These are phyloP conservation scores for Nannoperca australis DNA, from an alignment of 2,797 vertebrate genomes.

Conservation along the genomic window DNA sequence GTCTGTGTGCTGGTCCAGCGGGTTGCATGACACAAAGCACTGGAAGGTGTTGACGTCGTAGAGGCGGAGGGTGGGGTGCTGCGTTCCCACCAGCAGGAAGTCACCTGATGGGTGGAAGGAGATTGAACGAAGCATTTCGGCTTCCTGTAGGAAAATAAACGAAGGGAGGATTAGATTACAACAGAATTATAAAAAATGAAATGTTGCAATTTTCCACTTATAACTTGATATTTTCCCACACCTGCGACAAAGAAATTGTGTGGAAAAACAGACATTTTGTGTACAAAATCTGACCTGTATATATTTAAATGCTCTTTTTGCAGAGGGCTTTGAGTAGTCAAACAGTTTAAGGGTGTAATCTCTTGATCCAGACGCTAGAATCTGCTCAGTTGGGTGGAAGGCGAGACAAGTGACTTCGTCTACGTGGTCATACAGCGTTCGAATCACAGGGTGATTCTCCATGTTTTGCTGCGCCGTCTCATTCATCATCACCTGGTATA, in stretches of 20 bases:
- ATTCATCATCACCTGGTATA: slow-evolving; percentile 97
- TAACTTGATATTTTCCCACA: neutral
- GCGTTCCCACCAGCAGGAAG: slow-evolving; percentile 96
- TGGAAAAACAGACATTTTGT: too few relatives aligned
- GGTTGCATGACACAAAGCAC: slow-evolving; percentile 98
- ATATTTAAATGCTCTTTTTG: slow-evolving; percentile 98
- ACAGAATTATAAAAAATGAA: neutral
- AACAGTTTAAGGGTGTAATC: slow-evolving; percentile 98
- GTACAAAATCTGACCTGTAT: slow-evolving; percentile 89
- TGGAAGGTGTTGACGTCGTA: slow-evolving; percentile 99
- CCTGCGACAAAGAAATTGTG: neutral
- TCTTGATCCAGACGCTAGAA: slow-evolving; percentile 95
- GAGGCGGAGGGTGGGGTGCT: slow-evolving; percentile 95
- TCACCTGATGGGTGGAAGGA: slow-evolving; percentile 98
- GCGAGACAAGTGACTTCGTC: slow-evolving; percentile 97
- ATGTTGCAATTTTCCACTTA: neutral
- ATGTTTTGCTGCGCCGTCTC: slow-evolving; percentile 99
- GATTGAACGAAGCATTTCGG: slow-evolving; percentile 97
- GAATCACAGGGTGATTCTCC: slow-evolving; percentile 99
- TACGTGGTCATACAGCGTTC: slow-evolving; percentile 97
- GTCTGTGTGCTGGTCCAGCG: slow-evolving; percentile 97
- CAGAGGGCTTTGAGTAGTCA: slow-evolving; percentile 98
- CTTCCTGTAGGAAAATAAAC: slow-evolving; percentile 86
- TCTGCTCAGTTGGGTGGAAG: slow-evolving; percentile 97
- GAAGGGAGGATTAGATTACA: neutral